These are phyloP conservation scores for Crypturellus undulatus DNA, from an alignment of 2,113 vertebrate genomes.

Conservation along the genomic window DNA sequence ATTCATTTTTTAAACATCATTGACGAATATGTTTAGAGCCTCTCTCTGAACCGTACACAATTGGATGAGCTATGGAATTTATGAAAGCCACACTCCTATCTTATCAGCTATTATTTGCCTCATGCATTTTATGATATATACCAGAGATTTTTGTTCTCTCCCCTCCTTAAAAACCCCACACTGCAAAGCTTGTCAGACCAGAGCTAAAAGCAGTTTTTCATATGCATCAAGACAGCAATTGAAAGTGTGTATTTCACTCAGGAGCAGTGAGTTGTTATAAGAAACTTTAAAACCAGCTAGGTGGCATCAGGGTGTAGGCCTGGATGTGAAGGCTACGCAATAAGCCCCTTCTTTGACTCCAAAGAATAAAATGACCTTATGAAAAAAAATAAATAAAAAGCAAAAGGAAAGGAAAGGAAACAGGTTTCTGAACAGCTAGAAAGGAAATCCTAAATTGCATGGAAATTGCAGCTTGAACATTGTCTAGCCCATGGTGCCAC, in stretches of 20 bases:
- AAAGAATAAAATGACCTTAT: not conserved
- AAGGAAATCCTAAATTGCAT: conserved; percentile 50
- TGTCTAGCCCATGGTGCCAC: not conserved
- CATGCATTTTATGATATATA: not conserved
- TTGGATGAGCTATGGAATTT: not conserved
- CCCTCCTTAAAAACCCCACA: not conserved
- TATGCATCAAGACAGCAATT: not conserved
- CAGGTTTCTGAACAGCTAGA: not conserved
- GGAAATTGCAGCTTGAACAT: conserved; percentile 33
- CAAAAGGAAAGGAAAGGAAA: not conserved
- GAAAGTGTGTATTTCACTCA: not conserved
- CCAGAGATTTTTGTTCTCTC: not conserved
- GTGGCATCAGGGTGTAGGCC: not conserved
- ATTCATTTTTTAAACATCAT: not conserved
- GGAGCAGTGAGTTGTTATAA: not conserved
- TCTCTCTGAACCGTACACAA: not conserved
- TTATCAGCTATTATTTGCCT: not conserved
- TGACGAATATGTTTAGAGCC: not conserved
- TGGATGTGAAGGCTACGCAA: not conserved
- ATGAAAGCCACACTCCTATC: not conserved
- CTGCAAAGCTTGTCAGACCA: not conserved
- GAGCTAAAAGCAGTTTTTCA: not conserved
- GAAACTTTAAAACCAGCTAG: not conserved
- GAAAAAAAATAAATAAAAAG: too few species aligned
- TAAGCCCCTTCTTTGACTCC: not conserved